Evolutionary conservation across 2,113 vertebrate species (phyloP), one percentile per base, ranked within the genome.

Genomic region (Puffinus mauretanicus): DNA sequence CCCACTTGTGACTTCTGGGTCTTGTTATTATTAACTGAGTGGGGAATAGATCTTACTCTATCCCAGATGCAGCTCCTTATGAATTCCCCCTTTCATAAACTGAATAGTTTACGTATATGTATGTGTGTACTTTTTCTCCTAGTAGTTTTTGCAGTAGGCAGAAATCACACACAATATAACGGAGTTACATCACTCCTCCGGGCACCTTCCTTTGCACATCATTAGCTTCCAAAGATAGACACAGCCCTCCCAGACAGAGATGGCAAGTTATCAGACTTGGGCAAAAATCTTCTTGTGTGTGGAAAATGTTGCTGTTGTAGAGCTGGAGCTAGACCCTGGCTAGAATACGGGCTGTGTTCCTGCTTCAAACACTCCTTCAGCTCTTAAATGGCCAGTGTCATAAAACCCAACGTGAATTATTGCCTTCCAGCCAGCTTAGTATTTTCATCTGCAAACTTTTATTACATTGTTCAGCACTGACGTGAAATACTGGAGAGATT

Each of bases 391-490:
- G 82, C 77, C 92, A 82, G 34, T 71, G 76, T 72, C 96, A 95
- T 97, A 97, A 97, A 98, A 86, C 58, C 66, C 90, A 96, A 73
- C 76, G 46, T 94, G 95, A 98, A 96, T 97, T 97, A 97, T 40
- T 95, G 93, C 96, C 93, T 95, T 91, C 66, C 88, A 95, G 85
- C 76, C 67, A 94, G 91, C 88, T 97, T 92, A 97, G 97, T 93
- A 91, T 96, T 98, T 97, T 96, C 91, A 96, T 97, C 94, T 96
- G 82, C 96, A 96, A 97, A 96, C 82, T 97, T 97, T 98, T 97
- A 98, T 97, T 91, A 84, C 86, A 89, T 96, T 96, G 96, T 89
- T 98, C 82, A 67, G 85, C 79, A 58, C 92, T 87, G 93, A 86
- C 2, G 40, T 96, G 95, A 97, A 97, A 97, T 96, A 96, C 77